Evolutionary conservation across 2,888 invertebrate genomes (phyloP), one percentile per base, ranked within the genome.

Genomic region (Drosophila atripex): DNA sequence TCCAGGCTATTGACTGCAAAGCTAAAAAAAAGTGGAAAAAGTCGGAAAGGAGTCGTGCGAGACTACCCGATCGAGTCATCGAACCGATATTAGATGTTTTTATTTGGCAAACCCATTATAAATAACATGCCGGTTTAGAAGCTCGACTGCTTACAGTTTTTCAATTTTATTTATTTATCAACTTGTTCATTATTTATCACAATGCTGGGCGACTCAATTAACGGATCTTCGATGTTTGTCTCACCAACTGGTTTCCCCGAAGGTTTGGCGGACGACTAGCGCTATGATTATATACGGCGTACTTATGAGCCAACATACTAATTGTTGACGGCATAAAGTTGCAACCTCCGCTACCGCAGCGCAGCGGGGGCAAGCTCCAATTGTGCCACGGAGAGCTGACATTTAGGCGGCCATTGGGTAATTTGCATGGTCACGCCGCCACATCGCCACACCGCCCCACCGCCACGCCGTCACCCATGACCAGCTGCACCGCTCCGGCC

Each of bases 371-470:
- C 28, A 56, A 45, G 49, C 32, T 28, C 30, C 38, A 52, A 65
- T 53, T 64, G n/a, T 46, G 18, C 45, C 41, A 32, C 56, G 35
- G 25, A 66, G 63, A 53, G 47, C 53, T 73, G 46, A 53, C 61
- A 70, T 70, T 64, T 59, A 53, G 41, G 47, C 58, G 45, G 46
- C 54, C 41, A 28, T 25, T 30, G 49, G 39, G 43, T 46, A 60
- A 75, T 72, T 68, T 60, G 73, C 66, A 69, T 63, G 52, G 76
- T 63, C 72, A 68, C 51, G 52, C 18, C 41, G 57, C 51, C 39
- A 43, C 39, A 49, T 38, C 38, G 50, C 68, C 61, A 38, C 39
- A 50, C 51, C 39, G 65, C 50, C 38, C 35, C 39, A 47, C 49
- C 38, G 64, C 72, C 61, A 38, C 28, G 57, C 52, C 41, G 65